Percentiles rank a stretch among this genome's conserved stretches.
These are phyloP conservation scores for Minunthozetes semirufus DNA, from an alignment of 2,888 invertebrate species.

Conservation along the genomic window DNA sequence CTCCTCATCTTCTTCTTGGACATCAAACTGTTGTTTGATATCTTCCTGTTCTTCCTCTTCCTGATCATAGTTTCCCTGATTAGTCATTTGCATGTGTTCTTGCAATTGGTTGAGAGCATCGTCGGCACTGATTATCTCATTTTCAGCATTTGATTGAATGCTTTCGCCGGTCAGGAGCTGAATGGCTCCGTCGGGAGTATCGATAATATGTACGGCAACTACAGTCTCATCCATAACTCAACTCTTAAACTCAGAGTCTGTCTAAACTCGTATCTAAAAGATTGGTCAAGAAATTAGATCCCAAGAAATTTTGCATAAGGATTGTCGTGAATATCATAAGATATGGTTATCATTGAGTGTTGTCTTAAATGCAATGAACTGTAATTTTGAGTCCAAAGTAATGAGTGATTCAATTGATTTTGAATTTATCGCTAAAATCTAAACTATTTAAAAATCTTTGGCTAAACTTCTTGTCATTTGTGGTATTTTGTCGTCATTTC, in stretches of 20 bases:
- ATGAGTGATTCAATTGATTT: neutral
- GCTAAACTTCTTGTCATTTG: neutral
- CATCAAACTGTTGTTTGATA: neutral
- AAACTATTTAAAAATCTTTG: neutral
- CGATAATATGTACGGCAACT: slow-evolving; percentile 19
- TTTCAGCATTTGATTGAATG: neutral
- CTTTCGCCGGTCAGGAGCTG: neutral
- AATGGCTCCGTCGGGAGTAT: neutral
- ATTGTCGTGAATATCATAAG: neutral
- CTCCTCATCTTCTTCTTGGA: neutral
- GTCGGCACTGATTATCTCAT: slow-evolving; percentile 7
- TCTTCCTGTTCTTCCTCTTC: neutral
- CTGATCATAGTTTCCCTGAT: neutral
- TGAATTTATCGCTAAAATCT: neutral
- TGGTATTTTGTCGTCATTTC: slow-evolving; percentile 11
- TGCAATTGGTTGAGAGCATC: neutral
- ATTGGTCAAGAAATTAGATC: neutral
- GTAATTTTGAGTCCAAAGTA: neutral
- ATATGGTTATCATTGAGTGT: too few species aligned
- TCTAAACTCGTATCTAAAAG: too few species aligned
- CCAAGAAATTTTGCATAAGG: neutral
- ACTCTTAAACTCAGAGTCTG: too few species aligned
- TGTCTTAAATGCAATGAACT: too few species aligned
- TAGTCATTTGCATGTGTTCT: neutral
- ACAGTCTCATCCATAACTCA: neutral